phyloP scores from a whole-genome alignment of 1,140 invertebrate genomes.

The Pseudomyrmex cubaensis region DNA sequence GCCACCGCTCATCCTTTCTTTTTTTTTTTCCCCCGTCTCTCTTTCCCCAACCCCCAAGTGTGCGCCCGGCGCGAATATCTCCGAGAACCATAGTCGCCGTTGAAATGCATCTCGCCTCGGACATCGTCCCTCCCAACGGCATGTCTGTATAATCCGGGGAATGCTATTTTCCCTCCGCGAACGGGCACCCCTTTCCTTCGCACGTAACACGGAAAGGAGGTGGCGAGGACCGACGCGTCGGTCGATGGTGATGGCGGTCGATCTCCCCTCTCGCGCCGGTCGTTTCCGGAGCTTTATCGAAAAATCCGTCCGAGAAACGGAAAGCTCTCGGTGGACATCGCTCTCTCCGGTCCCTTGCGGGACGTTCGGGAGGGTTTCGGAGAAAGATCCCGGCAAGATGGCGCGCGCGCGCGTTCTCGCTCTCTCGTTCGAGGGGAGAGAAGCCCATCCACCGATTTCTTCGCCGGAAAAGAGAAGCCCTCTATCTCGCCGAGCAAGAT shows the following conservation, averaged over 20 bases:
- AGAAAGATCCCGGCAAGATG: conserved; percentile 54
- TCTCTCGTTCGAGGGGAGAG: background rate
- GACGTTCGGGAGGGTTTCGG: conserved; percentile 28
- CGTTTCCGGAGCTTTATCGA: conserved; percentile 74
- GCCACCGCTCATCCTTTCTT: conserved; percentile 37
- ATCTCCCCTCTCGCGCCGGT: conserved; percentile 47
- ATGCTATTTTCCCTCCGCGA: conserved; percentile 66
- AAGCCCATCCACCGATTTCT: conserved; percentile 43
- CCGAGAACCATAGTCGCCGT: background rate
- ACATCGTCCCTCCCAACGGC: conserved; percentile 38
- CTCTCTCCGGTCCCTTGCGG: conserved; percentile 47
- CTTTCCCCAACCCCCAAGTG: background rate
- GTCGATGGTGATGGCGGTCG: conserved; percentile 34
- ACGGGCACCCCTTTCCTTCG: background rate
- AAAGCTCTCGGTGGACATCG: conserved; percentile 64
- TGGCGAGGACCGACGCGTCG: conserved; percentile 17
- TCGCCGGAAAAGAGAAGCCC: conserved; percentile 47
- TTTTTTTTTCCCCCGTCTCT: background rate
- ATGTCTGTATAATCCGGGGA: conserved; percentile 57
- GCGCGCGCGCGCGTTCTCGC: conserved; percentile 1
- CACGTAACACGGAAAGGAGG: background rate
- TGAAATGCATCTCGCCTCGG: conserved; percentile 41
- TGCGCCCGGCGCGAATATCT: conserved; percentile 16
- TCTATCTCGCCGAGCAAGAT: conserved; percentile 58
- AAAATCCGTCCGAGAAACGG: conserved; percentile 69